phyloP scores from a whole-genome alignment of 2,888 invertebrate genomes.

The Amphipoea lucens region DNA sequence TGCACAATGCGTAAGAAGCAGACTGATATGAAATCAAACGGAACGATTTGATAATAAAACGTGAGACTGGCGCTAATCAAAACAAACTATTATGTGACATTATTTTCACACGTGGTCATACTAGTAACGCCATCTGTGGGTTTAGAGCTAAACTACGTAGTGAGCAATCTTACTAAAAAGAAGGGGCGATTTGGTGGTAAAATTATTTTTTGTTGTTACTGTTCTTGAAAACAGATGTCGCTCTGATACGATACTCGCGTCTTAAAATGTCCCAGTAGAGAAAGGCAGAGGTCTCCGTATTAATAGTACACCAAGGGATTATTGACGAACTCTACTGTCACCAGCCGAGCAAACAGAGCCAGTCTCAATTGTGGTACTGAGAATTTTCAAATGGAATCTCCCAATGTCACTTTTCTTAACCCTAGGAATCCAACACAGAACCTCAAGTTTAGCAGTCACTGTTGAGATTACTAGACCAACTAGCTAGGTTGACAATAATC shows the following conservation, averaged over 20 bases:
- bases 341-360: background rate
- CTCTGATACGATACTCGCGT: background rate
- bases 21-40: slow-evolving; percentile 53
- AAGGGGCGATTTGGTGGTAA: too few species aligned
- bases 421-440: background rate
- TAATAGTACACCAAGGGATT: background rate
- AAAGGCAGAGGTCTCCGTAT: too few species aligned
- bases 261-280: too few species aligned
- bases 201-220: background rate
- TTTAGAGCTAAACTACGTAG: background rate
- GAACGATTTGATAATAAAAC: slow-evolving; percentile 50
- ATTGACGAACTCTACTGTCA: too few species aligned
- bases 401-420: background rate
- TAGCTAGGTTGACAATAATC: background rate
- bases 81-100: slow-evolving; percentile 47
- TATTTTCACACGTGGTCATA: slow-evolving; percentile 40
- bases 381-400: background rate
- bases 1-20: slow-evolving; percentile 40
- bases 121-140: slow-evolving; percentile 54
- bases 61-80: slow-evolving; percentile 46
- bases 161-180: background rate
- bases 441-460: background rate
- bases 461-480: background rate
- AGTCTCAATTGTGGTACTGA: background rate
- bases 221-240: slow-evolving; percentile 33